These are phyloP conservation scores for Temnothorax longispinosus DNA, from an alignment of 1,140 invertebrate genomes.

Conservation along the genomic window DNA sequence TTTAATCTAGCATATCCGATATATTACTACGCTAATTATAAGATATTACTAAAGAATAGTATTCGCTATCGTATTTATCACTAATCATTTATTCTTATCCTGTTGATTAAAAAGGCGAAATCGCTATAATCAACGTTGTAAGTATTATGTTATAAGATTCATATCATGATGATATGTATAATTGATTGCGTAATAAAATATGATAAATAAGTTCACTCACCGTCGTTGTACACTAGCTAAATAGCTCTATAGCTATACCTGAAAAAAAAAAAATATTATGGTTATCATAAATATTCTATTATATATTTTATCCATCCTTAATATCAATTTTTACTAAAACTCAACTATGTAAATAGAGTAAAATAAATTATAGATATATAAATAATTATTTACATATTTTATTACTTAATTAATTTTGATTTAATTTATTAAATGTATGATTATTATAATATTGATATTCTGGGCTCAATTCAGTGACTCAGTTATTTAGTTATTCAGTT, in stretches of 20 bases:
- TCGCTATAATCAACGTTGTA: background rate
- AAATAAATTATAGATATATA: background rate
- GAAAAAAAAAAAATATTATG: background rate
- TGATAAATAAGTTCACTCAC: background rate
- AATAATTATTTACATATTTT: background rate
- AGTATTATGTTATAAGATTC: background rate
- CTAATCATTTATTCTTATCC: background rate
- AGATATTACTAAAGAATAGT: background rate
- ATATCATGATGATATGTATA: background rate
- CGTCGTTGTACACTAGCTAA: conserved; percentile 11
- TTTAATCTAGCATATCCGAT: background rate
- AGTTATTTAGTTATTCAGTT: no score
- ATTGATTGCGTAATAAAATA: background rate
- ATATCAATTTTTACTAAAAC: background rate
- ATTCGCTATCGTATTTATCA: background rate
- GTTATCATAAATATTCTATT: background rate
- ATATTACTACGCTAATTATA: background rate
- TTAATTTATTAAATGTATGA: no score
- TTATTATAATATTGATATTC: no score
- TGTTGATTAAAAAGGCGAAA: background rate
- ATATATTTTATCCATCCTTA: background rate
- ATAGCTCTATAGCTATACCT: background rate
- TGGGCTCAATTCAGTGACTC: no score
- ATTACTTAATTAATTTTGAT: no score
- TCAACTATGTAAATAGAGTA: background rate